Evolutionary conservation across 1,140 invertebrate genomes (phyloP), one percentile per base, ranked within the genome.

Genomic region (Hestina assimilis): DNA sequence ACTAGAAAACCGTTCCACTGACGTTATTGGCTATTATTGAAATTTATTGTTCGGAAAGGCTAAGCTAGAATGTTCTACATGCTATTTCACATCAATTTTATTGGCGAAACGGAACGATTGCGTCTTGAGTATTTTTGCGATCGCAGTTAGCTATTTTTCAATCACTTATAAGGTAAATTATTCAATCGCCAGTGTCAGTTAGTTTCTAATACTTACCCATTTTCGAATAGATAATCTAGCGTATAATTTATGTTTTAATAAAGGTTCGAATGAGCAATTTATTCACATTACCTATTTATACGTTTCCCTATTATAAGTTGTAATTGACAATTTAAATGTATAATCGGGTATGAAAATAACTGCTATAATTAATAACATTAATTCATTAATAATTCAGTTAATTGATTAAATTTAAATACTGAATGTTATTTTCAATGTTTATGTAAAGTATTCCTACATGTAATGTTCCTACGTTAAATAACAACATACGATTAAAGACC

Each of bases 1-100:
- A 42, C 15, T 28, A 29, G 20, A 29, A 17, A 52, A 52, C 20
- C 23, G 50, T 41, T 41, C 2, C 17, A 17, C n/a, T 4, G 21
- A 14, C 23, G 11, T 48, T 48, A 33, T 48, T 52, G 23, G 35
- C 50, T 52, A 52, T 52, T 52, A 52, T 41, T 42, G 20, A 41
- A 42, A 52, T 52, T 42, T 41, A 52, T 52, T 42, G 50, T 20
- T 42, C 20, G 50, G 28, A 28, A 41, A 17, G 7, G 23, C 14
- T 11, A 8, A 19, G 23, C 42, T 52, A 42, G 14, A 52, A 21
- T 29, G 17, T 5, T 28, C 24, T 52, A 29, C 50, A 52, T 17
- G 19, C 15, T 52, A 41, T 24, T 52, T 52, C 38, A 23, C 48
- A 42, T 38, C 23, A 42, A 52, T 52, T n/a, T 29, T 42, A 52